Conservation (phyloP, 2,113 vertebrate species). For the Erpornis zantholeuca region DNA sequence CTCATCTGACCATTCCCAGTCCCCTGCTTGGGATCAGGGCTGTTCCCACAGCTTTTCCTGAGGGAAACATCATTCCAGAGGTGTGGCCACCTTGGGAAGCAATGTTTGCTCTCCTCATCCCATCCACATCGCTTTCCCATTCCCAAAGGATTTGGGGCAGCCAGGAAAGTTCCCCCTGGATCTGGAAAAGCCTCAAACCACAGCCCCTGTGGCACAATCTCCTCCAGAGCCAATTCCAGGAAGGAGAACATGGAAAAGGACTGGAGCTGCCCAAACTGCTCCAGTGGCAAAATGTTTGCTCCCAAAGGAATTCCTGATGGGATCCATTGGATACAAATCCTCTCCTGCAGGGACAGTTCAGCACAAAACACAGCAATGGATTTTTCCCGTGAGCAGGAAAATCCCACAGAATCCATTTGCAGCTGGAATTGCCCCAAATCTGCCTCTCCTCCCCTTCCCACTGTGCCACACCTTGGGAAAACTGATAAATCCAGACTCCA, state of each 20-base stretch:
- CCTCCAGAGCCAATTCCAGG: background rate
- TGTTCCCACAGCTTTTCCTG: background rate
- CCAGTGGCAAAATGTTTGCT: background rate
- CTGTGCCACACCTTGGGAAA: accelerated
- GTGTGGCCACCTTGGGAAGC: background rate
- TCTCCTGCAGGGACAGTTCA: background rate
- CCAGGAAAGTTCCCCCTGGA: background rate
- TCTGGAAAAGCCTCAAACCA: too few species aligned
- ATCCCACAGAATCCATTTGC: background rate
- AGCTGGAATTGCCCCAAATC: background rate
- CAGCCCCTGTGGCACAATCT: background rate
- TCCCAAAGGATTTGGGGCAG: background rate
- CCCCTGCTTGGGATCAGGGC: background rate
- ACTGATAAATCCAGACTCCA: background rate
- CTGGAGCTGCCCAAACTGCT: background rate
- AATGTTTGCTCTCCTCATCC: accelerated
- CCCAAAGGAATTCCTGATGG: background rate
- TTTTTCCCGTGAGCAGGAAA: background rate
- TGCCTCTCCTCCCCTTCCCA: background rate
- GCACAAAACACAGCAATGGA: background rate
- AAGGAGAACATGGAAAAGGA: background rate
- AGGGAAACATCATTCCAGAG: background rate
- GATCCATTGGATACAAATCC: background rate
- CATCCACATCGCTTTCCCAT: background rate
- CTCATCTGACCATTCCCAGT: background rate